These are phyloP conservation scores for Synanthedon andrenaeformis DNA, from an alignment of 2,888 invertebrate genomes.

Conservation along the genomic window DNA sequence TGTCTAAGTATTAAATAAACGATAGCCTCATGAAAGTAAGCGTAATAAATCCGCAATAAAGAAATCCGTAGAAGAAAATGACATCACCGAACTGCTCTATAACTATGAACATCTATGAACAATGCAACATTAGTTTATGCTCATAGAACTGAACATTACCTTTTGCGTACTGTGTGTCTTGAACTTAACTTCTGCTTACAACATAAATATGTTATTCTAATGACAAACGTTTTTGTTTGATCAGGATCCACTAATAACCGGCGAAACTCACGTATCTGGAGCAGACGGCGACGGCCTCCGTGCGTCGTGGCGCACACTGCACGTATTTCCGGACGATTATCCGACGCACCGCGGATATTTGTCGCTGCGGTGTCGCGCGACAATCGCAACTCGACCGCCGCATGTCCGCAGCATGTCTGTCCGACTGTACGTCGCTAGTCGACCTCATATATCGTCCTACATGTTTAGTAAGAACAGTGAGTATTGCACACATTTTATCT, in stretches of 20 bases:
- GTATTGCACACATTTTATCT: constrained; percentile 14
- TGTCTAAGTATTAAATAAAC: no score
- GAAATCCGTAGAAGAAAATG: no score
- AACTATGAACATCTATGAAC: no score
- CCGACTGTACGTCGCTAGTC: constrained; percentile 48
- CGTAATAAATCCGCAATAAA: no score
- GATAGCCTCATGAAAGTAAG: no score
- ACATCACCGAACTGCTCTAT: no score
- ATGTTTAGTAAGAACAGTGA: constrained; percentile 67
- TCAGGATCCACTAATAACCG: constrained; percentile 54
- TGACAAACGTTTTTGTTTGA: no score
- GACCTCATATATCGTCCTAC: constrained; percentile 58
- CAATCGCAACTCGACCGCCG: constrained; percentile 43
- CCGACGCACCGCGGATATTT: constrained; percentile 51
- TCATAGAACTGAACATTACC: no score
- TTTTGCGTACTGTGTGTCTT: no score
- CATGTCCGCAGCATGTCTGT: constrained; percentile 55
- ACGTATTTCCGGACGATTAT: constrained; percentile 56
- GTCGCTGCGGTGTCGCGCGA: constrained; percentile 52
- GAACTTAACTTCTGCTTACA: no score
- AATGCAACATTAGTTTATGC: no score
- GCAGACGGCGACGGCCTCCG: constrained; percentile 54
- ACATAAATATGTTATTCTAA: no score
- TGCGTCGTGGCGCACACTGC: constrained; percentile 57
- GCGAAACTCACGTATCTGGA: constrained; percentile 47